Evolutionary conservation across 1,140 invertebrate genomes (phyloP), one percentile per base, ranked within the genome.

Genomic region (Bradysia coprophila): DNA sequence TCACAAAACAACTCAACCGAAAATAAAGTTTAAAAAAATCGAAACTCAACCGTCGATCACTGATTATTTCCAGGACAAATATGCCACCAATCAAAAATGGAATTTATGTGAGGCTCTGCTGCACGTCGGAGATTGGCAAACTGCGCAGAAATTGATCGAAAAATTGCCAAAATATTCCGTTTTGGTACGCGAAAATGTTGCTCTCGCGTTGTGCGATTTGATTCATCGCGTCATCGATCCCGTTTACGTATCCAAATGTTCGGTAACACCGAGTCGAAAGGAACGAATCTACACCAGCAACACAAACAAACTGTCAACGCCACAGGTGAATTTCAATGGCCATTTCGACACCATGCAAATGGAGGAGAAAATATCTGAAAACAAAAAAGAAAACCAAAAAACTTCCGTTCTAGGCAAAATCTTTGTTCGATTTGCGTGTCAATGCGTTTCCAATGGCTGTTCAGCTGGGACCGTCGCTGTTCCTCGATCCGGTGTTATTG

Each of bases 41-140:
- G 8, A 31, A 31, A 31, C 28, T 9, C 28, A 31, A 31, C 42
- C 24, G 24, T 5, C n/a, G n/a, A n/a, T n/a, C n/a, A n/a, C n/a
- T n/a, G n/a, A n/a, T 21, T 18, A 21, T 38, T 33, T 23, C 9
- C 3, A 46, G 49, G 54, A 56, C 13, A 78, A 82, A 53, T 80
- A 80, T 55, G 64, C 69, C 54, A 69, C 62, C 43, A 97, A 98
- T 67, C 93, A 98, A 63, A 97, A 98, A 60, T 75, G 97, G 50
- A 82, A 87, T 31, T 64, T 98, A 4, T 83, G 85, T 55, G 84
- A 93, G 59, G 89, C 89, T 2, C 59, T 97, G 4, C 57, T 97
- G 4, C 72, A 77, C 49, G 74, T 96, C 46, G 92, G 87, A 16
- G 86, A 88, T 49, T 97, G 92, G 92, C 71, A 78, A 10, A 81